These are phyloP conservation scores for Heterocephalus glaber DNA, from an alignment of 2,113 vertebrate genomes.

Conservation along the genomic window DNA sequence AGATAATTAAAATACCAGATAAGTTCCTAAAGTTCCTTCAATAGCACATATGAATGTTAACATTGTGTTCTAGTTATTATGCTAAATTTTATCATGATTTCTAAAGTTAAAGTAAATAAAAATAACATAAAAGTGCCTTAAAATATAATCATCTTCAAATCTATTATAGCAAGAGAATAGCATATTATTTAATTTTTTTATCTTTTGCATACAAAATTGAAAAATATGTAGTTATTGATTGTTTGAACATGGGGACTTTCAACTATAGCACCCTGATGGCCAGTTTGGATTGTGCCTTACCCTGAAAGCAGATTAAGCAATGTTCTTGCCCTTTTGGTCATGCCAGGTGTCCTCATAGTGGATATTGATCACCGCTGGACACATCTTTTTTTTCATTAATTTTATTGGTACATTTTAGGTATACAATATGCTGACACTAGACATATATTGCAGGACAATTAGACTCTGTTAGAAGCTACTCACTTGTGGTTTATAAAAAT, in stretches of 20 bases:
- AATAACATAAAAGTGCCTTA: background rate
- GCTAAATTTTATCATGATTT: background rate
- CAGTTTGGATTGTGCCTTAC: rapidly evolving
- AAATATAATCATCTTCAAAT: background rate
- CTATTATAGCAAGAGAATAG: background rate
- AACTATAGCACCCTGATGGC: no score
- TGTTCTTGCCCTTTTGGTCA: rapidly evolving
- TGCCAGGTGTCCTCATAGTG: rapidly evolving
- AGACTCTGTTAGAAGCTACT: background rate
- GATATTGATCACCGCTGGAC: background rate
- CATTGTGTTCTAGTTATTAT: rapidly evolving
- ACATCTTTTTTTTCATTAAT: no score
- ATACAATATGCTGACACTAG: no score
- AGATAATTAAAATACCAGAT: background rate
- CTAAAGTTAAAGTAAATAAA: background rate
- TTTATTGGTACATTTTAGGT: no score
- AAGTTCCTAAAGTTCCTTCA: background rate
- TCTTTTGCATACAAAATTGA: background rate
- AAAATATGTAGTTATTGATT: background rate
- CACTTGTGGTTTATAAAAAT: background rate
- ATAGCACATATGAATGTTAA: background rate
- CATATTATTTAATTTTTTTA: background rate
- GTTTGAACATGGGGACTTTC: background rate
- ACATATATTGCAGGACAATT: background rate
- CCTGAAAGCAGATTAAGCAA: background rate